Evolutionary conservation across 2,797 vertebrate genomes (phyloP).

Genomic region (Prionace glauca): DNA sequence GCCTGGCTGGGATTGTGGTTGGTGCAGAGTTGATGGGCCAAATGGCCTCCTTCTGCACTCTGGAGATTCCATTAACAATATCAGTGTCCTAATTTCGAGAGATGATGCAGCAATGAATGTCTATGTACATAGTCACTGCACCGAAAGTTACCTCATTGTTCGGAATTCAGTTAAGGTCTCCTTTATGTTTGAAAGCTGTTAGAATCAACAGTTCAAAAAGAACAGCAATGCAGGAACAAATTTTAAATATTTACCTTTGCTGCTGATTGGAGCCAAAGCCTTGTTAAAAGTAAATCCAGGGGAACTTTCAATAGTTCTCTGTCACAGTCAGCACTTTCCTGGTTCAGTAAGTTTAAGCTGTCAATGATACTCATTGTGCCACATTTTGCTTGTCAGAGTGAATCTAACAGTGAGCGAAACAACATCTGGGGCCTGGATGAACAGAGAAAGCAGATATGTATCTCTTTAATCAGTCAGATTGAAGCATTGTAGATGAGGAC

Average conservation of each 20-base stretch:
- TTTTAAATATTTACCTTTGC: slow-evolving; percentile 29
- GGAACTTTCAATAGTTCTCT: not conserved
- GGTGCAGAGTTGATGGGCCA: no score
- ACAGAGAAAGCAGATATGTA: not conserved
- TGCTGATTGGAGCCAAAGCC: slow-evolving; percentile 29
- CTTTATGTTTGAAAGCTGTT: not conserved
- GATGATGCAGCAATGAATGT: no score
- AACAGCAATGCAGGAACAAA: slow-evolving; percentile 28
- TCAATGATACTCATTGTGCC: not conserved
- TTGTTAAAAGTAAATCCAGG: not conserved
- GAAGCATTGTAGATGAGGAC: not conserved
- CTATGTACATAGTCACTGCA: not conserved
- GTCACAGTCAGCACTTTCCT: not conserved
- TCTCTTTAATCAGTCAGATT: not conserved
- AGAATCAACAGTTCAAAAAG: slow-evolving; percentile 28
- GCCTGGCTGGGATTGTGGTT: no score
- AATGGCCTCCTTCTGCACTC: no score
- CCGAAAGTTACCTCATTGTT: not conserved
- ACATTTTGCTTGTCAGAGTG: not conserved
- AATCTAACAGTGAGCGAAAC: not conserved
- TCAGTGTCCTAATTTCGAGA: not conserved
- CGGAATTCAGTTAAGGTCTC: not conserved
- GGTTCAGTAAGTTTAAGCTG: not conserved
- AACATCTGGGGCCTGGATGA: not conserved
- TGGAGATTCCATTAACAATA: not conserved